Percentiles rank a stretch among this genome's conserved stretches.
phyloP scores from a whole-genome alignment of 1,140 invertebrate species.

The Drosophila grimshawi region DNA sequence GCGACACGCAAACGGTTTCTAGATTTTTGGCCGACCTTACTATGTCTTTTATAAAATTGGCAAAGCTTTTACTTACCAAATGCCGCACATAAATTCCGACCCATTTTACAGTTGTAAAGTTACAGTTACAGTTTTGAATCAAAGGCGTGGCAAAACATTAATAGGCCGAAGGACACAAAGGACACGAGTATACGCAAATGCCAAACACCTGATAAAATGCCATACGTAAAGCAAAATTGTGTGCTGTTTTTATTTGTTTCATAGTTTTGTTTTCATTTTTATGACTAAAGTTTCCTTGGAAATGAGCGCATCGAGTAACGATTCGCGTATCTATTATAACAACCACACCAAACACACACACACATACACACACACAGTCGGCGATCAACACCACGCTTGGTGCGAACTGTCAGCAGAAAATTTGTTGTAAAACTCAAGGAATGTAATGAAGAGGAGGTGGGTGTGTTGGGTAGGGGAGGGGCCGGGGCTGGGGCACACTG shows the following conservation, averaged over 20 bases:
- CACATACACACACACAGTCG: slow-evolving; percentile 10
- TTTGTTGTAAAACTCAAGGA: slow-evolving; percentile 8
- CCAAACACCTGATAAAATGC: slow-evolving; percentile 55
- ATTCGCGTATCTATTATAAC: slow-evolving; percentile 58
- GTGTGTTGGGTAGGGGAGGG: not conserved
- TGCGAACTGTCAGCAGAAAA: slow-evolving; percentile 43
- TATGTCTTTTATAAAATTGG: slow-evolving; percentile 32
- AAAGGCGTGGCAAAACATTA: not conserved
- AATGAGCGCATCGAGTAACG: slow-evolving; percentile 60
- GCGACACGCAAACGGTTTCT: not conserved
- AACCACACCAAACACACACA: slow-evolving; percentile 22
- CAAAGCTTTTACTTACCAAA: slow-evolving; percentile 42
- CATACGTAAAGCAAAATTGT: slow-evolving; percentile 8
- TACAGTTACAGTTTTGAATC: not conserved
- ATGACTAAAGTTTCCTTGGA: slow-evolving; percentile 76
- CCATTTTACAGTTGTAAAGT: slow-evolving; percentile 33
- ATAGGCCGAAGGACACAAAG: slow-evolving; percentile 27
- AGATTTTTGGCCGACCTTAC: slow-evolving; percentile 9
- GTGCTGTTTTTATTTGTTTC: slow-evolving; percentile 43
- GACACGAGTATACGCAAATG: slow-evolving; percentile 31
- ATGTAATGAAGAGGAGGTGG: slow-evolving; percentile 7
- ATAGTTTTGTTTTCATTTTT: slow-evolving; percentile 53
- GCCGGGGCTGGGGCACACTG: not conserved
- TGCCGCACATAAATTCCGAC: slow-evolving; percentile 20
- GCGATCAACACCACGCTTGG: slow-evolving; percentile 48